Conservation (phyloP, 2,888 invertebrate species). For the Margaritifera margaritifera region DNA sequence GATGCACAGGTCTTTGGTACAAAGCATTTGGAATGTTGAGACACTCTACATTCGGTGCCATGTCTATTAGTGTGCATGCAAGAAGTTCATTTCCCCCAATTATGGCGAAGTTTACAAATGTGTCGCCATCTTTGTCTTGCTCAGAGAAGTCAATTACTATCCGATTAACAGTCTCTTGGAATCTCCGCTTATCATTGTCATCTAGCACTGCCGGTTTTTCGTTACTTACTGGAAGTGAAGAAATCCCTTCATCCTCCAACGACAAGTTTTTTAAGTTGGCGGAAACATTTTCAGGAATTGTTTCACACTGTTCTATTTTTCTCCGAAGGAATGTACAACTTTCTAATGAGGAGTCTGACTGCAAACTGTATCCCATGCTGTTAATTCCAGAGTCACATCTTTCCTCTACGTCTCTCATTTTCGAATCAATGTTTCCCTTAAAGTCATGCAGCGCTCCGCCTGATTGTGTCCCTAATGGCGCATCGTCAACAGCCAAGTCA, state of each 20-base stretch:
- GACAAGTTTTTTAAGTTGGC: no score
- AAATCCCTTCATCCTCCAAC: background rate
- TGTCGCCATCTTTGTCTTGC: constrained; percentile 45
- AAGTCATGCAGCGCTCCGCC: no score
- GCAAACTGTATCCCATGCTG: constrained; percentile 1
- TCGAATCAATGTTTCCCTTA: no score
- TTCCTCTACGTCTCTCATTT: constrained; percentile 26
- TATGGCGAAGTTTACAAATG: constrained; percentile 37
- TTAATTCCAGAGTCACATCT: constrained; percentile 19
- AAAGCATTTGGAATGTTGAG: constrained; percentile 29
- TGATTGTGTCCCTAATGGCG: no score
- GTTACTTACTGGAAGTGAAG: constrained; percentile 1
- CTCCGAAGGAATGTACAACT: no score
- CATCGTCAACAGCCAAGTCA: no score
- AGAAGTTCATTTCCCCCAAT: constrained; percentile 16
- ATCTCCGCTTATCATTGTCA: background rate
- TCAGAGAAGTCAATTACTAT: constrained; percentile 16
- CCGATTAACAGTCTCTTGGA: background rate
- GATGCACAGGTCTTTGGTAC: constrained; percentile 24
- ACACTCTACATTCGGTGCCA: constrained; percentile 4
- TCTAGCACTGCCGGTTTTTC: background rate
- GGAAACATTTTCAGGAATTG: no score
- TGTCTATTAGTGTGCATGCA: constrained; percentile 25
- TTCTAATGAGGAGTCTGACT: background rate
- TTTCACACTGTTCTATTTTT: no score